Evolutionary conservation across 2,113 vertebrate genomes (phyloP).

Genomic region (Coryphaenoides rupestris): DNA sequence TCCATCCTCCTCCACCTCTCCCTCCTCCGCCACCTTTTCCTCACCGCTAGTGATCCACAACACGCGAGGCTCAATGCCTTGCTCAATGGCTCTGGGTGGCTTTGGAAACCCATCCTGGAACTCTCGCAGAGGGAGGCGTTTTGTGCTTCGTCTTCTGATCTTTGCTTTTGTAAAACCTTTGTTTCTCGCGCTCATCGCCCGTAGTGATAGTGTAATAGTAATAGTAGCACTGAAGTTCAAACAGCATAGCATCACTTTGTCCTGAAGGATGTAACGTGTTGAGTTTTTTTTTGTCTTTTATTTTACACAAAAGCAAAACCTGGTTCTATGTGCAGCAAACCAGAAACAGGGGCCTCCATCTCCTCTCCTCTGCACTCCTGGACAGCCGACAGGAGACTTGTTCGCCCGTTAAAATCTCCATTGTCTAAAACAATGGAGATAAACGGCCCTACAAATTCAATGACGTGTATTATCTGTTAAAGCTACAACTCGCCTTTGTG

Average conservation of each 20-base stretch:
- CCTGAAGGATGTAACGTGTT: constrained; percentile 38
- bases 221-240: constrained; percentile 34
- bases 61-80: no score
- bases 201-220: no score
- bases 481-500: constrained; percentile 38
- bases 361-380: constrained; percentile 12
- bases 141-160: constrained; percentile 21
- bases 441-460: constrained; percentile 40
- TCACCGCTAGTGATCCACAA: no score
- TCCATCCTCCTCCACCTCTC: no score
- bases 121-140: constrained; percentile 9
- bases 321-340: constrained; percentile 17
- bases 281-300: constrained; percentile 19
- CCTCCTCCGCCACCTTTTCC: no score
- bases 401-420: constrained; percentile 29
- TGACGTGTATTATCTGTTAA: constrained; percentile 33
- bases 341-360: constrained; percentile 36
- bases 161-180: constrained; percentile 32
- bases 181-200: not conserved
- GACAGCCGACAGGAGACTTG: constrained; percentile 15
- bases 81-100: no score
- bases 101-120: no score
- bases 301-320: not conserved
- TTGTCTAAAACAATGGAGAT: constrained; percentile 29
- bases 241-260: constrained; percentile 42